These are phyloP conservation scores for Sphinx pinastri DNA, from an alignment of 2,888 invertebrate species.

Conservation along the genomic window DNA sequence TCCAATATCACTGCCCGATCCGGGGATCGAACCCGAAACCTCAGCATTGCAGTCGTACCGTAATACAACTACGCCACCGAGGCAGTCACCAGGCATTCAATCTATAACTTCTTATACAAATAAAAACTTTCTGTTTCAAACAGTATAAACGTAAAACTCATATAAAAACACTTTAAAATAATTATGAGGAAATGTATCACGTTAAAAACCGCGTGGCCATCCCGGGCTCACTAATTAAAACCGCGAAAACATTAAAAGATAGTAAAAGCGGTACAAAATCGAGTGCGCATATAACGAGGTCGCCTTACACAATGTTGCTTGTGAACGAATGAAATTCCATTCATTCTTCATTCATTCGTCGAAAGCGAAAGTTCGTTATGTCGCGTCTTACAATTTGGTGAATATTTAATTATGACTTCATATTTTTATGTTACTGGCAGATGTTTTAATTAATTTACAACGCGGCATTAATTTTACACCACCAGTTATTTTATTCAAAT, in stretches of 20 bases:
- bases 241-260: slow-evolving; percentile 33
- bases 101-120: background rate
- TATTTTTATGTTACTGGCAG: no score
- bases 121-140: background rate
- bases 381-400: background rate
- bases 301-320: slow-evolving; percentile 45
- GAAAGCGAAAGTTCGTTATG: slow-evolving; percentile 47
- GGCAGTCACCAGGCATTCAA: no score
- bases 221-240: slow-evolving; percentile 33
- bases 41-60: no score
- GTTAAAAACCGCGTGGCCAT: slow-evolving; percentile 8
- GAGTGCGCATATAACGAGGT: slow-evolving; percentile 40
- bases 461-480: no score
- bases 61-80: no score
- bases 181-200: slow-evolving; percentile 16
- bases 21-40: no score
- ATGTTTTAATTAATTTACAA: no score
- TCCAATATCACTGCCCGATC: no score
- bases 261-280: slow-evolving; percentile 38
- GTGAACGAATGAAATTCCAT: slow-evolving; percentile 44
- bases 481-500: no score
- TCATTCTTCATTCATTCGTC: slow-evolving; percentile 44
- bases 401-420: background rate
- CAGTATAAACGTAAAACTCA: background rate
- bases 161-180: slow-evolving; percentile 3